Evolutionary conservation across 2,888 invertebrate genomes (phyloP), one percentile per base, ranked within the genome.

Genomic region (Apamea epomidion): DNA sequence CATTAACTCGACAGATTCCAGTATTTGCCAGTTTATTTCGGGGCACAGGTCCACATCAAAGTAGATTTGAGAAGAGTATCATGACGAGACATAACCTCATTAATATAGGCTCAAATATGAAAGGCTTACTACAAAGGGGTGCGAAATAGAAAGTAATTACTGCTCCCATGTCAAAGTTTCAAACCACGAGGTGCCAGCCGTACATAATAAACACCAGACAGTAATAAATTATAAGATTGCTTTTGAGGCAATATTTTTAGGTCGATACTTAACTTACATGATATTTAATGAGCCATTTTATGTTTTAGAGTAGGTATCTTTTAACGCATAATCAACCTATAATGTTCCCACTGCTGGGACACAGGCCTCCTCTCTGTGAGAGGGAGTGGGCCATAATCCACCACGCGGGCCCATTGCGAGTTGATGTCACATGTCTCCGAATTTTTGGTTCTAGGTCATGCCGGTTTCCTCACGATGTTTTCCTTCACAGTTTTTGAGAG

Each of bases 171-270:
- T 29, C 77, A 82, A 82, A 82, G 60, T 88, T 81, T 69, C 32
- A 68, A 82, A 74, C 80, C 77, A 68, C 76, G 58, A 70, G 70
- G 58, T 69, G 67, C 4, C 65, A 65, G 21, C 65, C 32, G 42
- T 58, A 65, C 76, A n/a, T 64, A 65, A 14, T 78, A 54, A 51
- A 62, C 71, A 74, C 37, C 70, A 70, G 76, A 76, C 32, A 14
- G 68, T 83, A 75, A 87, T 87, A 69, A 81, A 80, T 88, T 85
- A 82, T 45, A 65, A 62, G 42, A 77, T 74, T 67, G 76, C 73
- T 82, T 79, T 68, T n/a, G 21, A 77, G 21, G 51, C 67, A 45
- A 77, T 79, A 72, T 81, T 77, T 86, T 64, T 1, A 58, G 51
- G 42, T 51, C 18, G 45, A 72, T 76, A 71, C 37, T 74, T 68